Percentiles rank a stretch among this genome's conserved stretches.
Conservation (phyloP, 2,888 invertebrate species). For the Rambutsinella grinnellia region DNA sequence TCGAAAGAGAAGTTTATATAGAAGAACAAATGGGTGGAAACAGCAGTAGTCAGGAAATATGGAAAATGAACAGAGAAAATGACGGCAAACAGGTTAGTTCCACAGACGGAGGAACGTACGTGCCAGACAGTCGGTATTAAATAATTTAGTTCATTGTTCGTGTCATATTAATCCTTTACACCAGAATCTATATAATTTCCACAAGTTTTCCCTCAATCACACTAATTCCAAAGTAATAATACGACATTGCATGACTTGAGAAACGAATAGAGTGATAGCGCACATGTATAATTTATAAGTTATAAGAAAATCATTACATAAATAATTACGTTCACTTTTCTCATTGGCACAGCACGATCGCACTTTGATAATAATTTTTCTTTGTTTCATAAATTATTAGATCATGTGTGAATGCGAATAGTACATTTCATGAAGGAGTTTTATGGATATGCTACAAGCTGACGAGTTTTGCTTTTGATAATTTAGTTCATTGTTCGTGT, state of each 20-base stretch:
- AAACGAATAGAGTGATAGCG: not conserved
- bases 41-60: slow-evolving; percentile 22
- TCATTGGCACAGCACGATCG: not conserved
- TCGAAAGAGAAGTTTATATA: not conserved
- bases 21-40: not conserved
- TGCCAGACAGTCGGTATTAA: slow-evolving; percentile 45
- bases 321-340: not conserved
- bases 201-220: slow-evolving; percentile 17
- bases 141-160: slow-evolving; percentile 37
- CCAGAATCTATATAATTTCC: slow-evolving; percentile 42
- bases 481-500: slow-evolving; percentile 33
- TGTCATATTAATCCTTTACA: slow-evolving; percentile 37
- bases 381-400: too few relatives aligned
- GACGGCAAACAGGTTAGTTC: slow-evolving; percentile 21
- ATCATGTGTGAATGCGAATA: too few relatives aligned
- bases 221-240: slow-evolving; percentile 1
- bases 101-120: slow-evolving; percentile 7
- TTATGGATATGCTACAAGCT: not conserved
- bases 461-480: too few relatives aligned
- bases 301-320: too few relatives aligned
- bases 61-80: slow-evolving; percentile 42
- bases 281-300: too few relatives aligned
- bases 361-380: too few relatives aligned
- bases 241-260: not conserved
- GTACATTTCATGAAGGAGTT: too few relatives aligned